Evolutionary conservation across 2,888 invertebrate genomes (phyloP), one percentile per base, ranked within the genome.

Genomic region (Horisme vitalbata): DNA sequence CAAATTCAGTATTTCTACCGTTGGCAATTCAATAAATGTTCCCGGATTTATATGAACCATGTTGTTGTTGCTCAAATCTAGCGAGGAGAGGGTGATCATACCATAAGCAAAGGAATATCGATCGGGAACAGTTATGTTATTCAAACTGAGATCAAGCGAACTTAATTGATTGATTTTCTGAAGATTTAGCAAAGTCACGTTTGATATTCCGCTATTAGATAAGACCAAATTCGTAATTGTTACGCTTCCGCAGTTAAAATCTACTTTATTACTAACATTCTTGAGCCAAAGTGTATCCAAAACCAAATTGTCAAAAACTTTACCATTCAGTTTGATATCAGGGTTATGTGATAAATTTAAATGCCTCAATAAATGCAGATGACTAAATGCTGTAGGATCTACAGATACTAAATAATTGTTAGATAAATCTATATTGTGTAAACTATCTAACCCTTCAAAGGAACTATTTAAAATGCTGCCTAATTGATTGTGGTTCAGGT

Each of bases 31-130:
- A 4, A 32, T 4, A 15, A 47, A 47, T 2, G 46, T 21, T 7
- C 41, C 46, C 2, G 26, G 32, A 20, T 21, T 47, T 3, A 47
- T 8, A 11, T 15, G 1, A 0, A 24, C 21, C 1, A 47, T 26
- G n/a, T 36, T 32, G 23, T 47, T 47, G 6, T 41, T 11, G 18
- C 41, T 41, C 14, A 47, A 47, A 36, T 41, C 36, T 7, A 47
- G 21, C 14, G 14, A 36, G 9, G n/a, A 12, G 8, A 47, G 20
- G 5, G 35, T 31, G 27, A 7, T 4, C 9, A 14, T 15, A 5
- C 21, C 7, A 4, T 30, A 15, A 3, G n/a, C 32, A 23, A 47
- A 36, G 8, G 46, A 41, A 26, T 18, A 36, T 14, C 41, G 20
- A 41, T 47, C 35, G 15, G 41, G 8, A 15, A 26, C 6, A 11